phyloP scores from a whole-genome alignment of 2,797 vertebrate species.

The Dermochelys coriacea region DNA sequence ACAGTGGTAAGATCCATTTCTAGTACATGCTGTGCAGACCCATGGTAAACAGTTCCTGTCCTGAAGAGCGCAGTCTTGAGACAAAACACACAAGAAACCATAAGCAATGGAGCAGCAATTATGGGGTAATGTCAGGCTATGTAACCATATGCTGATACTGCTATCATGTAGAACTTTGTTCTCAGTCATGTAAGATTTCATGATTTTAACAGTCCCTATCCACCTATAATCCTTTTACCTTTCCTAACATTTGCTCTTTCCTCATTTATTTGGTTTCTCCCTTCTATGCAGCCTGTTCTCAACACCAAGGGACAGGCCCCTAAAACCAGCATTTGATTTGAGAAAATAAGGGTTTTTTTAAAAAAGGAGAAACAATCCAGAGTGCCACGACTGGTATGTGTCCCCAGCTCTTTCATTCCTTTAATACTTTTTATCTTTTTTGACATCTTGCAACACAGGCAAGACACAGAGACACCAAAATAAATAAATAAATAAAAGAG shows the following conservation, averaged over 20 bases:
- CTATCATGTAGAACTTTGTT: not conserved
- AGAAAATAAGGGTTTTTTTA: not conserved
- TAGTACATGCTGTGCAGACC: too few species aligned
- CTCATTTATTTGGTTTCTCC: not conserved
- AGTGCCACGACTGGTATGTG: not conserved
- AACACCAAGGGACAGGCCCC: not conserved
- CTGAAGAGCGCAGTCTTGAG: too few species aligned
- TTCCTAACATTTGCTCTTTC: not conserved
- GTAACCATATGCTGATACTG: too few species aligned
- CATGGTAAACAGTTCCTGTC: too few species aligned
- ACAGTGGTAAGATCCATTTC: too few species aligned
- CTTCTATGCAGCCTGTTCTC: not conserved
- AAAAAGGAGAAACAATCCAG: not conserved
- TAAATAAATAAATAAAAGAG: not conserved
- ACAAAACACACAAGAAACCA: too few species aligned
- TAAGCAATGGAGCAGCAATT: not conserved
- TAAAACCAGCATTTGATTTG: not conserved
- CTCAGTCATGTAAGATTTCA: not conserved
- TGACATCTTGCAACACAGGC: not conserved
- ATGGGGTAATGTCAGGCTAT: not conserved
- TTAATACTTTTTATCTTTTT: not conserved
- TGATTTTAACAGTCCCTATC: not conserved
- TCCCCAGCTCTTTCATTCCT: not conserved
- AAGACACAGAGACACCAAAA: not conserved
- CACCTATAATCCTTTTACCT: not conserved